A percentile compares a stretch with the other conserved stretches of the same genome.
Conservation (phyloP, 1,140 invertebrate genomes). For the Megalopta genalis region DNA sequence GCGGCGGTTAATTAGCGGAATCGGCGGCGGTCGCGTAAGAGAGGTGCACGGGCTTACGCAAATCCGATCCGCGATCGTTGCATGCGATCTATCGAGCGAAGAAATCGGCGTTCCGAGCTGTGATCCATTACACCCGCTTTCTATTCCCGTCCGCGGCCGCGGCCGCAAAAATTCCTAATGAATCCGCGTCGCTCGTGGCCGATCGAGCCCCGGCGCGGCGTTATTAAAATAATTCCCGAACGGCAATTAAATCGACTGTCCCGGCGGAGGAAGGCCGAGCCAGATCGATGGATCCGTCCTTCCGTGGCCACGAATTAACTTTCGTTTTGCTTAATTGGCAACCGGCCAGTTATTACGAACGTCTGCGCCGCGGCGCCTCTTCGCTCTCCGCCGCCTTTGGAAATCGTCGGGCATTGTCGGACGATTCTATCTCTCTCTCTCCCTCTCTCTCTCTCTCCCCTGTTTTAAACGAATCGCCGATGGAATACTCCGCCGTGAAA, state of each 20-base stretch:
- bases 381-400: background rate
- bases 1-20: background rate
- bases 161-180: constrained; percentile 22
- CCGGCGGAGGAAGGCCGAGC: background rate
- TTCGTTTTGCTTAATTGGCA: constrained; percentile 32
- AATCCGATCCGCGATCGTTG: constrained; percentile 11
- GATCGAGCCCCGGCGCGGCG: constrained; percentile 1
- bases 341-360: constrained; percentile 24
- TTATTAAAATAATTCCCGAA: constrained; percentile 30
- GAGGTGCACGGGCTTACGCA: background rate
- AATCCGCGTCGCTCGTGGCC: background rate
- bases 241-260: constrained; percentile 4
- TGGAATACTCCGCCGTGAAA: no score
- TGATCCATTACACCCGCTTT: constrained; percentile 32
- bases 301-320: constrained; percentile 17
- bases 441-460: no score
- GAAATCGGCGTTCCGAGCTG: background rate
- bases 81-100: constrained; percentile 1
- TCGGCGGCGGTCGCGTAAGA: background rate
- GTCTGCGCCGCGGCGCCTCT: background rate
- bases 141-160: constrained; percentile 12
- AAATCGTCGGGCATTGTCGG: background rate
- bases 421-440: no score
- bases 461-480: background rate
- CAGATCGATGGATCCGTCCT: constrained; percentile 17